phyloP scores from a whole-genome alignment of 2,888 invertebrate genomes.

The Sinelater perroti region DNA sequence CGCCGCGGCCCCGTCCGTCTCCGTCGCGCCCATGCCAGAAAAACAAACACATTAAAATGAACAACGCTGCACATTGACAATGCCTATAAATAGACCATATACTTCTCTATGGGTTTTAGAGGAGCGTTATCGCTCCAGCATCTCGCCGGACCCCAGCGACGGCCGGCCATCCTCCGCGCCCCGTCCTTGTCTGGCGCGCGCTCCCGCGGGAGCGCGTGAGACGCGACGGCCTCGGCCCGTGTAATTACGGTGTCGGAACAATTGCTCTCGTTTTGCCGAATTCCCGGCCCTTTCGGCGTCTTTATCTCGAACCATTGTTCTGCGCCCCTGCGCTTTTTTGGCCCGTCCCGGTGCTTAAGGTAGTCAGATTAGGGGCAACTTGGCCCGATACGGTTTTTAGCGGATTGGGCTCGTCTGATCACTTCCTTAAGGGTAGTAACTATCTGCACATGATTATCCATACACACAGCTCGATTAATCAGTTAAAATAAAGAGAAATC shows the following conservation, averaged over 20 bases:
- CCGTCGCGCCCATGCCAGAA: conserved; percentile 56
- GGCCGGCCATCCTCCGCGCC: conserved; percentile 14
- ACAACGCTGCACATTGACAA: conserved; percentile 62
- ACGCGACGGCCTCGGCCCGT: conserved; percentile 27
- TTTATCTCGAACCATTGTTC: no score
- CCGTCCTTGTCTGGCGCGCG: no score
- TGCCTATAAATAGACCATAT: conserved; percentile 63
- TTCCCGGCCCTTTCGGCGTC: conserved; percentile 42
- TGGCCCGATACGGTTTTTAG: no score
- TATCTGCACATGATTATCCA: no score
- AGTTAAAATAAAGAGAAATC: no score
- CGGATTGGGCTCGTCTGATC: no score
- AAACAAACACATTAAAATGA: conserved; percentile 64
- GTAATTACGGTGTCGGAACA: conserved; percentile 45
- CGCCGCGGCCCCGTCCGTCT: conserved; percentile 41
- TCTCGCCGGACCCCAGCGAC: conserved; percentile 45
- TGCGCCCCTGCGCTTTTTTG: no score
- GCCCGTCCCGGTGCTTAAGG: no score
- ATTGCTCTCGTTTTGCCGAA: conserved; percentile 43
- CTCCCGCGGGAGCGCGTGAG: conserved; percentile 1
- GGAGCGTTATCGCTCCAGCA: conserved; percentile 46
- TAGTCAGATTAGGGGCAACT: no score
- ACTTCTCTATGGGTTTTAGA: conserved; percentile 57
- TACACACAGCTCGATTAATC: no score
- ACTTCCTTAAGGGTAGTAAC: no score